Evolutionary conservation across 37 sponge, comb jelly and placozoan genomes (phyloP).

Genomic region (Beroe ovata): DNA sequence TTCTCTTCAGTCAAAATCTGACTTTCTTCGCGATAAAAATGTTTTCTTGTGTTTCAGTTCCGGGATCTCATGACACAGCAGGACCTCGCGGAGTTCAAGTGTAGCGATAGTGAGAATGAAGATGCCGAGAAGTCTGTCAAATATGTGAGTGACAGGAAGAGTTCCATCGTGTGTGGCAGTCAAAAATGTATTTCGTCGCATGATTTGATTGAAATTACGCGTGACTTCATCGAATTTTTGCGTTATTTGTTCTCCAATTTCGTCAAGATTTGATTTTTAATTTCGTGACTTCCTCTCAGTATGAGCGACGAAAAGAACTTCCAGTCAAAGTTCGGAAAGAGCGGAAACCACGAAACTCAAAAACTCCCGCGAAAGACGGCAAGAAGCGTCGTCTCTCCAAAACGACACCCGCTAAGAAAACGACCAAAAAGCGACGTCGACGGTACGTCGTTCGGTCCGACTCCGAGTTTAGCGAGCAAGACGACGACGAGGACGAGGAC

Average conservation of each 20-base stretch:
- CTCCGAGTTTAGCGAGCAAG: constrained; percentile 50
- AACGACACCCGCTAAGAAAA: background rate
- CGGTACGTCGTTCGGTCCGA: constrained; percentile 33
- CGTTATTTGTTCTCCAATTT: too few species aligned
- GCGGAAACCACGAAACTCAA: constrained; percentile 39
- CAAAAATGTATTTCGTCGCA: too few species aligned
- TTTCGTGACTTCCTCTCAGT: constrained; percentile 25
- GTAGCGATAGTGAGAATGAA: constrained; percentile 51
- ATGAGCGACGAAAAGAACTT: constrained; percentile 41
- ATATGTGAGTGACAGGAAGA: constrained; percentile 54
- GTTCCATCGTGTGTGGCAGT: too few species aligned
- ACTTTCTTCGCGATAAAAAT: too few species aligned
- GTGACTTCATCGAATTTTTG: too few species aligned
- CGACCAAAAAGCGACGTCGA: constrained; percentile 1
- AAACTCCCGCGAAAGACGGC: constrained; percentile 24
- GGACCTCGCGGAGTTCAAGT: constrained; percentile 43
- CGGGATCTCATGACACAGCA: constrained; percentile 67
- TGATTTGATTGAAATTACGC: too few species aligned
- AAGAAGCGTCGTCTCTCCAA: background rate
- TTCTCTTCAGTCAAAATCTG: too few species aligned
- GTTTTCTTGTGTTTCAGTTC: constrained; percentile 21
- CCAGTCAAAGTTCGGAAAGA: constrained; percentile 39
- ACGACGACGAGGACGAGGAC: constrained; percentile 12
- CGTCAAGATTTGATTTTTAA: too few species aligned
- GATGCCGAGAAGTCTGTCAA: constrained; percentile 56